Conservation (phyloP, 2,797 vertebrate genomes). For the Carapus acus region DNA sequence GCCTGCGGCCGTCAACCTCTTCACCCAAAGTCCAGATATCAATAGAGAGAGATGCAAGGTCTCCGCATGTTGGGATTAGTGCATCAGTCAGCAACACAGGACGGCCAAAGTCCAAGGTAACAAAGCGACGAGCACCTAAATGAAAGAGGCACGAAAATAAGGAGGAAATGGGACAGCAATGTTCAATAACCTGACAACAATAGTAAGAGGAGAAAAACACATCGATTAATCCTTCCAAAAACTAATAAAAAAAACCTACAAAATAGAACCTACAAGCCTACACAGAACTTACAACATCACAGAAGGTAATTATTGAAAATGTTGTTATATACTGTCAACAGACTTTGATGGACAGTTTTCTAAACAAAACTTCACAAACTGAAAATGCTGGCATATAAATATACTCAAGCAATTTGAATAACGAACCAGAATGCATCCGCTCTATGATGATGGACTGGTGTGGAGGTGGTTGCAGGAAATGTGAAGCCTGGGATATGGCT, state of each 20-base stretch:
- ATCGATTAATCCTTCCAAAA: no score
- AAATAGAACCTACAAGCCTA: no score
- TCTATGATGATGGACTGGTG: slow-evolving; percentile 99
- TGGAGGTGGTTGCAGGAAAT: slow-evolving; percentile 96
- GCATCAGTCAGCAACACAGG: slow-evolving; percentile 92
- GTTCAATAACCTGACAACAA: no score
- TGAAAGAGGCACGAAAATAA: background rate
- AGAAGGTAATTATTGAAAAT: no score
- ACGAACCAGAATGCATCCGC: slow-evolving; percentile 95
- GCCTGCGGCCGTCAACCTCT: slow-evolving; percentile 92
- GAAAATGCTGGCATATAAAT: no score
- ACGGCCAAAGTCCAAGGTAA: slow-evolving; percentile 94
- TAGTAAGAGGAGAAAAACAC: no score
- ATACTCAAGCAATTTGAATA: background rate
- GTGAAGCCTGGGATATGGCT: slow-evolving; percentile 97
- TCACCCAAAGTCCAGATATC: slow-evolving; percentile 99
- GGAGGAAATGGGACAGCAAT: no score
- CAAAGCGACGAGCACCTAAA: slow-evolving; percentile 93
- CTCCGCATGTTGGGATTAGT: slow-evolving; percentile 92
- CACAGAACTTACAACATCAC: no score
- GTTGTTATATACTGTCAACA: background rate
- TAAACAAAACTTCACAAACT: background rate
- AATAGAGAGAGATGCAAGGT: slow-evolving; percentile 95
- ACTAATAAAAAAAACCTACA: no score
- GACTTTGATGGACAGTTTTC: background rate